Conservation (phyloP, 1,140 invertebrate species). For the Bombus breviceps region DNA sequence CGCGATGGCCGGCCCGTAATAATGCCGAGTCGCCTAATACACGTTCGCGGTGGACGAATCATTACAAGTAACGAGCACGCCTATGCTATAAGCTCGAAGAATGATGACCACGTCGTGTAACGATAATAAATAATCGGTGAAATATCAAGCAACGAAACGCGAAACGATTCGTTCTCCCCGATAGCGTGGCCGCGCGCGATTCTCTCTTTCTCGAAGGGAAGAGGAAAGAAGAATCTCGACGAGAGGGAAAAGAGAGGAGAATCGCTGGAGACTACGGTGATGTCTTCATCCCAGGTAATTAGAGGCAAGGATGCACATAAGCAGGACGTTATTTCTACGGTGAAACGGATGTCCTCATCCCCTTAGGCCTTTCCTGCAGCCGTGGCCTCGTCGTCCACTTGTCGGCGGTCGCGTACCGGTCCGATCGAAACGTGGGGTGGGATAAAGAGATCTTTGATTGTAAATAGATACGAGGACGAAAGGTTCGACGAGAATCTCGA, state of each 20-base stretch:
- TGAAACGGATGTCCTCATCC: conserved; percentile 59
- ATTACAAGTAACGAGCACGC: conserved; percentile 59
- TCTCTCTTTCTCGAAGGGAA: not conserved
- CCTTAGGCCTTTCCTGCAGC: conserved; percentile 32
- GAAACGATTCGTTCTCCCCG: conserved; percentile 53
- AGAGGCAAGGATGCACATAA: conserved; percentile 68
- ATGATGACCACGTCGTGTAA: conserved; percentile 56
- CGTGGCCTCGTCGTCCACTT: not conserved
- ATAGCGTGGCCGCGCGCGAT: not conserved
- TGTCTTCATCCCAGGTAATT: conserved; percentile 69
- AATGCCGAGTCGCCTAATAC: conserved; percentile 33
- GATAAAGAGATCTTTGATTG: conserved; percentile 34
- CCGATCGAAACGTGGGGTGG: conserved; percentile 7
- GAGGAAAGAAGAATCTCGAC: not conserved
- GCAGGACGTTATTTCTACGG: conserved; percentile 57
- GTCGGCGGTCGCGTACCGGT: conserved; percentile 6
- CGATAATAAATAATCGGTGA: conserved; percentile 64
- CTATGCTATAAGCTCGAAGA: conserved; percentile 57
- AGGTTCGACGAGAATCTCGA: not conserved
- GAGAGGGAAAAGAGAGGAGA: conserved; percentile 8
- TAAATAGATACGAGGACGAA: not conserved
- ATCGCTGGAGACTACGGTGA: conserved; percentile 40
- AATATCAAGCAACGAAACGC: conserved; percentile 63
- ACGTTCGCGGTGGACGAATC: conserved; percentile 16
- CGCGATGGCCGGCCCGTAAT: not conserved